phyloP scores from a whole-genome alignment of 30 jellyfish, hydroid and myxozoan species.

The Aurelia sp. region DNA sequence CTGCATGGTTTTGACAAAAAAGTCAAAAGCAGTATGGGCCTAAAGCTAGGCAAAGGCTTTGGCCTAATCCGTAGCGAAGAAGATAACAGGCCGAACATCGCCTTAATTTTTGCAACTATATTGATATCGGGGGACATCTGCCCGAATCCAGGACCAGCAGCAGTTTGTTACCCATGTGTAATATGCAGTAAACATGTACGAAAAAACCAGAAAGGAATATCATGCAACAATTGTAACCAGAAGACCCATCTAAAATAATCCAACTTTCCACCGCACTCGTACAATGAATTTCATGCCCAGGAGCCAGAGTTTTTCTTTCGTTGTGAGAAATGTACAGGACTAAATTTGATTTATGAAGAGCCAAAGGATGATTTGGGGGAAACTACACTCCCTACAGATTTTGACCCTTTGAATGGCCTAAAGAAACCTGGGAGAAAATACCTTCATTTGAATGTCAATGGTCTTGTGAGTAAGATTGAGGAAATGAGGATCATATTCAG shows the following conservation, averaged over 20 bases:
- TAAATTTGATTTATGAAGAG: neutral
- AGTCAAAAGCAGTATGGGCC: conserved; percentile 13
- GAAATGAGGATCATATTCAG: neutral
- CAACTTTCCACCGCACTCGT: no score
- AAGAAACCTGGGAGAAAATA: conserved; percentile 5
- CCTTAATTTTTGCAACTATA: no score
- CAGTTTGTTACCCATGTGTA: no score
- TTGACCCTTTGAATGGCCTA: conserved; percentile 8
- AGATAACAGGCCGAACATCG: no score
- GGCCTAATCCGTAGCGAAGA: no score
- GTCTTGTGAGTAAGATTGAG: conserved; percentile 2
- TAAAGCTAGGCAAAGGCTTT: conserved; percentile 5
- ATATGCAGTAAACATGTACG: no score
- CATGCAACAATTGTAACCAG: no score
- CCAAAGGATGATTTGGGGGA: neutral
- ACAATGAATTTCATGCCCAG: no score
- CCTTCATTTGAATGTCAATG: conserved; percentile 1
- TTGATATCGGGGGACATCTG: no score
- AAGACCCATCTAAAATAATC: no score
- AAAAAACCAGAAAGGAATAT: no score
- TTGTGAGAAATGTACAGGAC: conserved; percentile 3
- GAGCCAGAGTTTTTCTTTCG: neutral
- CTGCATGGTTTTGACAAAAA: conserved; percentile 18
- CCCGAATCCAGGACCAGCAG: no score
- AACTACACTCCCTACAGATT: neutral